These are phyloP conservation scores for Cantharis rufa DNA, from an alignment of 2,888 invertebrate species.

Conservation along the genomic window DNA sequence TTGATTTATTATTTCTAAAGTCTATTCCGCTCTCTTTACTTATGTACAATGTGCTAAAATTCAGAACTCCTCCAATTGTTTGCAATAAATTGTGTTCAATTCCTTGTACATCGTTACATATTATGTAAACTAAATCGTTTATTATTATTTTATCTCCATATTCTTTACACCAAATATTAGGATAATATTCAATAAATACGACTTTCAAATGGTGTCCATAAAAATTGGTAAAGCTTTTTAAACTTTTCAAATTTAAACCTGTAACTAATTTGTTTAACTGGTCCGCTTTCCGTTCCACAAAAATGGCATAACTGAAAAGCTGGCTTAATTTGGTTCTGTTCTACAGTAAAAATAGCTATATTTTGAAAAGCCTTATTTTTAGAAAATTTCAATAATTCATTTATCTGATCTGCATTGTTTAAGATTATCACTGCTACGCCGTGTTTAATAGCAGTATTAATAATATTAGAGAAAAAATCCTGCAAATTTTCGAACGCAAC, in stretches of 20 bases:
- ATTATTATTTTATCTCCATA: not conserved
- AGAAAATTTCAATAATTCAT: not conserved
- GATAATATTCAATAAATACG: slow-evolving; percentile 10
- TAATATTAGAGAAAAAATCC: not conserved
- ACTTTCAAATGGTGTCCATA: not conserved
- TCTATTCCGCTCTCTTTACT: not conserved
- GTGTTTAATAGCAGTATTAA: not conserved
- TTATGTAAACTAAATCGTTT: not conserved
- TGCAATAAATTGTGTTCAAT: slow-evolving; percentile 1
- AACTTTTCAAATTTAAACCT: not conserved
- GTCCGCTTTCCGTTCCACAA: not conserved
- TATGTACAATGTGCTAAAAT: not conserved
- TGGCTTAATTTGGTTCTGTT: not conserved
- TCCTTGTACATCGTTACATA: not conserved
- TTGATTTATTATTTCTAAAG: not conserved
- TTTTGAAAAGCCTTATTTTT: not conserved
- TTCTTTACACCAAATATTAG: slow-evolving; percentile 5
- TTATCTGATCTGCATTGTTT: not conserved
- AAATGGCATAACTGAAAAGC: not conserved
- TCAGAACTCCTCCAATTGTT: not conserved
- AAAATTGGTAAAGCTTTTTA: slow-evolving; percentile 1
- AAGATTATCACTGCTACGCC: not conserved
- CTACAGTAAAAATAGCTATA: not conserved
- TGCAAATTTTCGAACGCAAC: not conserved
- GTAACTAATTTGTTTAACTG: not conserved